Conservation (phyloP, 2,797 vertebrate genomes). For the Balearica regulorum region DNA sequence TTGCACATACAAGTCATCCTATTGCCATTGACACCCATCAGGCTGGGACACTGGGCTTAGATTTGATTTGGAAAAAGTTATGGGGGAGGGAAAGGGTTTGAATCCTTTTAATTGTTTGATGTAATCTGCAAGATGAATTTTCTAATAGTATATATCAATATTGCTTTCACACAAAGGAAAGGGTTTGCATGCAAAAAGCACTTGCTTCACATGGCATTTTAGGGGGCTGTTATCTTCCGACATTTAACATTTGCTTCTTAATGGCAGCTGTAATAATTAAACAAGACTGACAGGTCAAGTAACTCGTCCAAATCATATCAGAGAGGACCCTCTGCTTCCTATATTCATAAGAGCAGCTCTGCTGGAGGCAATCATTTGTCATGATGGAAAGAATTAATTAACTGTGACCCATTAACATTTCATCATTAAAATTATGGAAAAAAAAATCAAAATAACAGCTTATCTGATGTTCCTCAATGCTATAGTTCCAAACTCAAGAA, state of each 20-base stretch:
- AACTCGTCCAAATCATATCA: slow-evolving; percentile 30
- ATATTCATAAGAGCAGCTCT: not conserved
- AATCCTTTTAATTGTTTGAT: not conserved
- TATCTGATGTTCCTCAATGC: not conserved
- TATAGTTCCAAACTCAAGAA: not conserved
- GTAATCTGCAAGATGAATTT: not conserved
- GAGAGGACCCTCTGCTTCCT: not conserved
- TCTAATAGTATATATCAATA: not conserved
- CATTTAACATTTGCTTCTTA: slow-evolving; percentile 43
- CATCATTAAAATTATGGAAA: not conserved
- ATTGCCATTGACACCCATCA: not conserved
- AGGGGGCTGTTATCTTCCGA: not conserved
- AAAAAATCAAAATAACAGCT: not conserved
- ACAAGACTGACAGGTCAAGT: slow-evolving; percentile 11
- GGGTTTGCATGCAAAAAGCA: not conserved
- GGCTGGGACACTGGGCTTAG: not conserved
- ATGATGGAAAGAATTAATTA: slow-evolving; percentile 9
- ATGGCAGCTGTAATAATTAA: slow-evolving; percentile 34
- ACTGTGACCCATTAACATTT: not conserved
- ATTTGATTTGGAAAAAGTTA: not conserved
- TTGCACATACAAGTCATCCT: not conserved
- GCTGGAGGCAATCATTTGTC: slow-evolving; percentile 1
- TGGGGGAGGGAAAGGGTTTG: not conserved
- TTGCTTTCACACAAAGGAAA: not conserved
- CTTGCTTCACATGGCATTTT: not conserved